Conservation (phyloP, 2,888 invertebrate species). For the Eulithis prunata region DNA sequence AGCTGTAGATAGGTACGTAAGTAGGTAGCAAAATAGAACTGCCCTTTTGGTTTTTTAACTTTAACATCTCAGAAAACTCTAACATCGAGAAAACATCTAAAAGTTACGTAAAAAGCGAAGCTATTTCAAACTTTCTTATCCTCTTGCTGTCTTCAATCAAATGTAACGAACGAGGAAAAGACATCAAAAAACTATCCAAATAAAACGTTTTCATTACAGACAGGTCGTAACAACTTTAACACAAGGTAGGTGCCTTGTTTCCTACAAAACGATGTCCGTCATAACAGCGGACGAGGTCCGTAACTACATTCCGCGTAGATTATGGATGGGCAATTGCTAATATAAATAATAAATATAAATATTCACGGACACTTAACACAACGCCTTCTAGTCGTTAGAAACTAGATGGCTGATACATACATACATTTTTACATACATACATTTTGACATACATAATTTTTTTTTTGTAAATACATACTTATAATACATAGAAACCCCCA, state of each 20-base stretch:
- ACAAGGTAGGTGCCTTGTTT: neutral
- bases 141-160: conserved; percentile 3
- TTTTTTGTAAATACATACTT: too few species aligned
- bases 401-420: too few species aligned
- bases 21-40: neutral
- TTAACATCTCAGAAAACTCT: neutral
- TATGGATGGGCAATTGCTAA: too few species aligned
- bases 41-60: neutral
- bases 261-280: neutral
- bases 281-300: too few species aligned
- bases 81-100: conserved; percentile 4
- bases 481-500: too few species aligned
- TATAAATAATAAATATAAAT: too few species aligned
- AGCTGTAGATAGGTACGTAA: too few species aligned
- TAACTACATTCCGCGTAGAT: too few species aligned
- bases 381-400: too few species aligned
- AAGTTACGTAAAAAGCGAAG: conserved; percentile 14
- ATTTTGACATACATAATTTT: too few species aligned
- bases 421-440: too few species aligned
- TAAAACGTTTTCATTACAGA: conserved; percentile 41
- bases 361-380: too few species aligned
- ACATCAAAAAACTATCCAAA: conserved; percentile 34
- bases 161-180: conserved; percentile 23
- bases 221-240: conserved; percentile 2
- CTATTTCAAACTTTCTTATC: conserved; percentile 17